Evolutionary conservation across 2,888 invertebrate species (phyloP), one percentile per base, ranked within the genome.

Genomic region (Nebria salina): DNA sequence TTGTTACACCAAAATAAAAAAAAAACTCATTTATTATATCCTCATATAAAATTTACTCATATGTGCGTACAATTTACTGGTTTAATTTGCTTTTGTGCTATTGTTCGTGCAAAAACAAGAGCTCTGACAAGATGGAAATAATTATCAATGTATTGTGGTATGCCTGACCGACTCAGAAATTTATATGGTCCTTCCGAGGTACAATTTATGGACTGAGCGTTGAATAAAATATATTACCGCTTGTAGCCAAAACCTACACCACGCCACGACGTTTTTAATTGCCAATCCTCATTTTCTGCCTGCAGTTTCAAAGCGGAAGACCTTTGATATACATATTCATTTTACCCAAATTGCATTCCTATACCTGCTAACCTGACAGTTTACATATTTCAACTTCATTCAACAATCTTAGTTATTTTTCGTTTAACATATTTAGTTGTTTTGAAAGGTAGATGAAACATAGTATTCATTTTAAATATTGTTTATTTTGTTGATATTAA

Each of bases 131-230:
- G 70, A 80, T 75, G 75, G 80, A 80, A 80, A 80, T 80, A 75
- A 80, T 80, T 80, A 80, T 80, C 80, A 80, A 80, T 80, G 80
- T 75, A 80, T 70, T 80, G 80, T 75, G 80, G 80, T 70, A 54
- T 41, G 79, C 79, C 68, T 79, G 65, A 79, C 74, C 66, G 73
- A 79, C 79, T 79, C 77, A 70, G 72, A 77, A 77, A 77, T 77
- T 70, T 77, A 77, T 79, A 74, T 65, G 68, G 74, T 79, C 74
- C 66, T 72, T 15, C n/a, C 65, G 41, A 43, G 20, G 7, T 25
- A 41, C 66, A 79, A 79, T 79, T 79, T 79, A 79, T 79, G 79
- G 54, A 66, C 74, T 13, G 42, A n/a, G 65, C 41, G 74, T 43
- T 79, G 79, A 79, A 79, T 79, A 79, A 79, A 79, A 79, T 79